Evolutionary conservation across 2,113 vertebrate species (phyloP).

Genomic region (Gila orcuttii): DNA sequence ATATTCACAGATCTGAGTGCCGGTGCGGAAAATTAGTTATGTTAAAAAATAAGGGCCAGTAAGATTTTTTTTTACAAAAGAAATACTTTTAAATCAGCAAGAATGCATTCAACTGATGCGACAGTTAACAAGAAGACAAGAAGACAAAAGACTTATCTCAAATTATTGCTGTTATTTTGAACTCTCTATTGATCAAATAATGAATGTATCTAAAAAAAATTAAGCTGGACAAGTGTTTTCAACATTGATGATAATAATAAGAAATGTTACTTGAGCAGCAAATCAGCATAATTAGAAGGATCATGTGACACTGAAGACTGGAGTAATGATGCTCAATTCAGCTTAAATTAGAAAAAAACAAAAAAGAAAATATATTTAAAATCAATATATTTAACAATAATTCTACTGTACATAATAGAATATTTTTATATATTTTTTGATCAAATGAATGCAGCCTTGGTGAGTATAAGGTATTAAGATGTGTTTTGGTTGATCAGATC

Average conservation of each 20-base stretch:
- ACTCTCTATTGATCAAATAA: too few relatives aligned
- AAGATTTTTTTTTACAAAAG: background rate
- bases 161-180: too few relatives aligned
- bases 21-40: too few relatives aligned
- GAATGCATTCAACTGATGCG: background rate
- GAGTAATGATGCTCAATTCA: background rate
- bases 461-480: background rate
- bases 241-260: too few relatives aligned
- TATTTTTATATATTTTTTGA: background rate
- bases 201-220: too few relatives aligned
- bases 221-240: too few relatives aligned
- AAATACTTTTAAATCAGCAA: background rate
- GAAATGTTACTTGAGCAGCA: background rate
- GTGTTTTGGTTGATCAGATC: too few relatives aligned
- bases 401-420: too few relatives aligned
- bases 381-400: background rate
- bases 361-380: background rate
- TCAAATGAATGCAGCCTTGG: background rate
- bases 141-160: too few relatives aligned
- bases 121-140: background rate
- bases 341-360: background rate
- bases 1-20: background rate
- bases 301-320: background rate
- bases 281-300: background rate
- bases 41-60: background rate